Conservation (phyloP, 2,797 vertebrate genomes). For the Lepilemur ruficaudatus region DNA sequence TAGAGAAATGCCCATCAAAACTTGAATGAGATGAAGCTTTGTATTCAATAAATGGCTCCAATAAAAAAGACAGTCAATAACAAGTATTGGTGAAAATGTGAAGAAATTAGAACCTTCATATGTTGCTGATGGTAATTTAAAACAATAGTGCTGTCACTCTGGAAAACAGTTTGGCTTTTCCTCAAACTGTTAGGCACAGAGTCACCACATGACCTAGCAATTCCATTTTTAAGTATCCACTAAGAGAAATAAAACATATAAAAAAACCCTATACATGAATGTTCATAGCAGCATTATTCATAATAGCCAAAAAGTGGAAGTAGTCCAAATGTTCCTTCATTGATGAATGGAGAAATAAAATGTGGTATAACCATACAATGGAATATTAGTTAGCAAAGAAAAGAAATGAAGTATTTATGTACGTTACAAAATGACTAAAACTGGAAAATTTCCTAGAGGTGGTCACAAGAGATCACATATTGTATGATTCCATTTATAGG, state of each 20-base stretch:
- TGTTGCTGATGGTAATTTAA: neutral
- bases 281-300: neutral
- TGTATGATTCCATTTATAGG: too few relatives aligned
- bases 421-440: neutral
- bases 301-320: neutral
- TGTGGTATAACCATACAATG: neutral
- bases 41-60: neutral
- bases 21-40: neutral
- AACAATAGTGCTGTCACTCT: neutral
- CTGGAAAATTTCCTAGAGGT: neutral
- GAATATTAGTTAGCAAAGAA: neutral
- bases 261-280: neutral
- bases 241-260: neutral
- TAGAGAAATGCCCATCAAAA: neutral
- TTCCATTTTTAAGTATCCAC: neutral
- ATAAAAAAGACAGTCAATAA: neutral
- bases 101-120: neutral
- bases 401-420: neutral
- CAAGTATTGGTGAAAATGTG: neutral
- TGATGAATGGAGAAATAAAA: slow-evolving; percentile 9
- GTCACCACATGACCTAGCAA: neutral
- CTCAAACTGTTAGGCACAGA: neutral
- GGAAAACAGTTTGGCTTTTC: neutral
- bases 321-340: neutral
- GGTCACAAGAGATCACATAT: neutral